A percentile compares a stretch with the other conserved stretches of the same genome.
Conservation (phyloP, 2,797 vertebrate genomes). For the Clarias pachynema region DNA sequence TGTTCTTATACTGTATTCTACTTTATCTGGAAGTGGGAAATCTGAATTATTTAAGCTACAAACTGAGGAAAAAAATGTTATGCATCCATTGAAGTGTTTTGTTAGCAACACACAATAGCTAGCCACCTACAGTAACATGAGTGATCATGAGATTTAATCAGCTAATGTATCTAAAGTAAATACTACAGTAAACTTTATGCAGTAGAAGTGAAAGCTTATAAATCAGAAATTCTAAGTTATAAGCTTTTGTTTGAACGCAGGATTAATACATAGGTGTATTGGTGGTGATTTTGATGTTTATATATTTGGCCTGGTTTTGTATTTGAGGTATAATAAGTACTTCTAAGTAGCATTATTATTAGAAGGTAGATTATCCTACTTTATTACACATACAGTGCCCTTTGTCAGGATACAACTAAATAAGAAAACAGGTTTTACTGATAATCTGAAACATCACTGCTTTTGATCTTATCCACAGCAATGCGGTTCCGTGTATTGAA, state of each 20-base stretch:
- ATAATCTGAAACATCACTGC: slow-evolving; percentile 9
- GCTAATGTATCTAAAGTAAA: neutral
- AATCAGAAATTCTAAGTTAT: neutral
- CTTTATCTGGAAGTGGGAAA: neutral
- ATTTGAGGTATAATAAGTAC: neutral
- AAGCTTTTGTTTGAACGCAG: neutral
- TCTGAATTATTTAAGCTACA: neutral
- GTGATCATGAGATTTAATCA: neutral
- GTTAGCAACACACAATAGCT: neutral
- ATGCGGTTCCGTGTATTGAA: slow-evolving; percentile 84
- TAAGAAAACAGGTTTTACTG: neutral
- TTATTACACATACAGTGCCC: neutral
- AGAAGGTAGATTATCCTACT: too few relatives aligned
- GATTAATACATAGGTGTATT: neutral
- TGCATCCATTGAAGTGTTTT: neutral
- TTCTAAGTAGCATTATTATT: neutral
- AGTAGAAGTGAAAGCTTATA: neutral
- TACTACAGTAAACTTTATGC: neutral
- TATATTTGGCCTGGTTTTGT: neutral
- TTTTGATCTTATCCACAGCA: slow-evolving; percentile 65
- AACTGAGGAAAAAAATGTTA: neutral
- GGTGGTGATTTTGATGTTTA: neutral
- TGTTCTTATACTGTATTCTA: neutral
- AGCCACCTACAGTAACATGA: neutral
- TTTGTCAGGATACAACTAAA: neutral